A percentile compares a stretch with the other conserved stretches of the same genome.
Conservation (phyloP, 2,113 vertebrate genomes). For the Cacatua alba region DNA sequence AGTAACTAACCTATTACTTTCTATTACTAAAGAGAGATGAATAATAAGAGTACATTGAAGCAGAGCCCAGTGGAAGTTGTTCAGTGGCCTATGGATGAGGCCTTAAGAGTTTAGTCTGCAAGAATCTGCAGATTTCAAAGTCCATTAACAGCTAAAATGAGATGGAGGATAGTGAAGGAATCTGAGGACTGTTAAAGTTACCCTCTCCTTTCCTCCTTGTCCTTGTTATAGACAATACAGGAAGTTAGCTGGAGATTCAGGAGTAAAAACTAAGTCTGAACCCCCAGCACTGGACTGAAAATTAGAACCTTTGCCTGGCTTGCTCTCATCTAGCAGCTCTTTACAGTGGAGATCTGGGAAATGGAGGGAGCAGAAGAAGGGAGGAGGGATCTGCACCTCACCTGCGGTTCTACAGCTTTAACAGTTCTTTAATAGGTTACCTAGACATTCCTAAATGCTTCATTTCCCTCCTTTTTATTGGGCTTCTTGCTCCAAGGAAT, state of each 20-base stretch:
- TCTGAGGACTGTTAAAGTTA: background rate
- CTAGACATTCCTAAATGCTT: background rate
- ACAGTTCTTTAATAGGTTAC: background rate
- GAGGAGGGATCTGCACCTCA: background rate
- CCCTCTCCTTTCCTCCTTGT: fast-evolving
- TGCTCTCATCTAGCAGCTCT: background rate
- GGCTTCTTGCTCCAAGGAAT: background rate
- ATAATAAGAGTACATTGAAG: background rate
- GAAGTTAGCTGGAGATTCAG: background rate
- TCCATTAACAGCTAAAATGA: background rate
- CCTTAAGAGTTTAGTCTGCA: background rate
- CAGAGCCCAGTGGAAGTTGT: background rate
- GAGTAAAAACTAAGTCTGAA: background rate
- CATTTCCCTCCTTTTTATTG: background rate
- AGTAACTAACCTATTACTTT: background rate
- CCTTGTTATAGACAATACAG: background rate
- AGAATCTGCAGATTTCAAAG: background rate
- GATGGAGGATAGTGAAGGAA: background rate
- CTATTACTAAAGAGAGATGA: background rate
- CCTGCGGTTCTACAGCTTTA: background rate
- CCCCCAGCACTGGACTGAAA: background rate
- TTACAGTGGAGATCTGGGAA: background rate
- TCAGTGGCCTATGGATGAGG: background rate
- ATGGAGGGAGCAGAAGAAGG: background rate
- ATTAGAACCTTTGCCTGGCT: background rate